Percentiles rank a stretch among this genome's conserved stretches.
These are phyloP conservation scores for Mustela lutreola DNA, from an alignment of 2,113 vertebrate genomes.

Conservation along the genomic window DNA sequence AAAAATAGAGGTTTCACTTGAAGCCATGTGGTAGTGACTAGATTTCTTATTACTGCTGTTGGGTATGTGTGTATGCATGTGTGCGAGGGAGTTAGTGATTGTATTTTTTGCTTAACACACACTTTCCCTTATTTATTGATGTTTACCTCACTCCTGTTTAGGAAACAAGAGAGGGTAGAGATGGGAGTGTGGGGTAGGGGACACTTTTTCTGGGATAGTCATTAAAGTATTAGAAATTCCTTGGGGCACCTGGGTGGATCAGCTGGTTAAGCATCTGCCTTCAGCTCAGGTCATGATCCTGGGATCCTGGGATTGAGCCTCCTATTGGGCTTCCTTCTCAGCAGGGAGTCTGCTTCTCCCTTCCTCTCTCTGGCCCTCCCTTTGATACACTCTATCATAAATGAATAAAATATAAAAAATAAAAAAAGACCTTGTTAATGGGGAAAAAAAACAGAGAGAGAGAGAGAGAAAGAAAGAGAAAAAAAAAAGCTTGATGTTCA, in stretches of 20 bases:
- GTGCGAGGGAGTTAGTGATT: neutral
- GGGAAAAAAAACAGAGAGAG: too few species aligned
- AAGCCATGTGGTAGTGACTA: neutral
- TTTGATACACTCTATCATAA: neutral
- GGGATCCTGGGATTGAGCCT: neutral
- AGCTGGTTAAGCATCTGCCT: neutral
- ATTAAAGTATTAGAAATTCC: neutral
- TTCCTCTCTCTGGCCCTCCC: neutral
- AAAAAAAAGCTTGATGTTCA: neutral
- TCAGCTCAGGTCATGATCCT: neutral
- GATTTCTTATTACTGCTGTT: neutral
- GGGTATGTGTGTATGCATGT: fast-evolving
- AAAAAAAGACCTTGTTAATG: neutral
- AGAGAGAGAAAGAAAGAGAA: neutral
- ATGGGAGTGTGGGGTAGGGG: neutral
- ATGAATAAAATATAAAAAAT: neutral
- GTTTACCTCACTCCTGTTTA: neutral
- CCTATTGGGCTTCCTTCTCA: neutral
- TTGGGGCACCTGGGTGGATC: neutral
- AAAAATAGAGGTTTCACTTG: neutral
- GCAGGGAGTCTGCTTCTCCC: neutral
- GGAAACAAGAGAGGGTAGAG: neutral
- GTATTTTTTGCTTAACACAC: neutral
- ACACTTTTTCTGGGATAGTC: neutral
- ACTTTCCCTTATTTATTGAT: neutral